Conservation (phyloP, 2,888 invertebrate species). For the Xanthia togata region DNA sequence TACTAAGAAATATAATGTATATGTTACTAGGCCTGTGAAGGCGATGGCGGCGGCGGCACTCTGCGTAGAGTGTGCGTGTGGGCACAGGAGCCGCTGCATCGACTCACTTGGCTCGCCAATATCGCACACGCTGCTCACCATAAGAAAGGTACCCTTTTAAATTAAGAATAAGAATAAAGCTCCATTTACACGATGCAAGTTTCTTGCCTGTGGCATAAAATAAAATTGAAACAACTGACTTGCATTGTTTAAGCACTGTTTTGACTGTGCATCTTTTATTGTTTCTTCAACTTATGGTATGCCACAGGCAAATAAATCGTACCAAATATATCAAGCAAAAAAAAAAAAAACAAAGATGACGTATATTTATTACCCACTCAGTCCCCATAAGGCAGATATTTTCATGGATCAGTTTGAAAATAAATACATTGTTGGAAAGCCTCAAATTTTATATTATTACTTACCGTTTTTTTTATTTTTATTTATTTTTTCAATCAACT, state of each 20-base stretch:
- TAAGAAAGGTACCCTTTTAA: slow-evolving; percentile 89
- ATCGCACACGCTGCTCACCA: slow-evolving; percentile 95
- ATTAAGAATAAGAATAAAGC: neutral
- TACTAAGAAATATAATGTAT: neutral
- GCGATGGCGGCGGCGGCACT: slow-evolving; percentile 90
- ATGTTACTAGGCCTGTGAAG: slow-evolving; percentile 79
- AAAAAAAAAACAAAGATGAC: too few species aligned
- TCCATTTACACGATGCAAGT: neutral
- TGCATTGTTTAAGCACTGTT: neutral
- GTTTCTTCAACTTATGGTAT: neutral
- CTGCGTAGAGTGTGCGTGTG: slow-evolving; percentile 94
- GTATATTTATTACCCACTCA: too few species aligned
- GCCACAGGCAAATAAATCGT: neutral
- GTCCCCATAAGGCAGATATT: too few species aligned
- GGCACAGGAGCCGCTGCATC: slow-evolving; percentile 95
- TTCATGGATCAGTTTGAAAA: too few species aligned
- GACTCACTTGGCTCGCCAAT: slow-evolving; percentile 95
- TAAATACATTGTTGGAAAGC: too few species aligned
- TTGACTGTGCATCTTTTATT: neutral
- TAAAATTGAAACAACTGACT: neutral
- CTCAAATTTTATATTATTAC: too few species aligned
- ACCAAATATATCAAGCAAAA: too few species aligned
- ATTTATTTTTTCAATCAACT: too few species aligned
- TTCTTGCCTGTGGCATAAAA: neutral
- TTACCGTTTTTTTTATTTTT: too few species aligned